Conservation (phyloP, 1,140 invertebrate genomes). For the Onthophagus taurus region DNA sequence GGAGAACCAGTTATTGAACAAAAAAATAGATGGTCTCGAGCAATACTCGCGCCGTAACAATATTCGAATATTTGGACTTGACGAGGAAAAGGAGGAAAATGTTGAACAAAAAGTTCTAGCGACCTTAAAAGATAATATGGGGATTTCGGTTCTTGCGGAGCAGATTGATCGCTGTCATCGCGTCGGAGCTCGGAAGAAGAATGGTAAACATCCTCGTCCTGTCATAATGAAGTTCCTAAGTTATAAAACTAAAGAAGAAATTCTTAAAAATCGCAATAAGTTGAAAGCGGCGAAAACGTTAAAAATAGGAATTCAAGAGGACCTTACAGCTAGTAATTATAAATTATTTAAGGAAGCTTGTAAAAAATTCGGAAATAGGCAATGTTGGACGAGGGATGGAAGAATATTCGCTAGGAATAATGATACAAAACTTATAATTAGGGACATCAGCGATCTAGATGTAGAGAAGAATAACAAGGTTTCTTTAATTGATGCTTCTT, state of each 20-base stretch:
- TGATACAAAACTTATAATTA: too few species aligned
- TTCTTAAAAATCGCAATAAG: conserved; percentile 3
- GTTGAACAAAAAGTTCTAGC: conserved; percentile 1
- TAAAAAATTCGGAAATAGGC: too few species aligned
- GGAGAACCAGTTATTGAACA: too few species aligned
- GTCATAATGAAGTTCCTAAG: not conserved
- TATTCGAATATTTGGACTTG: conserved; percentile 5
- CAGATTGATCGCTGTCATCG: conserved; percentile 1
- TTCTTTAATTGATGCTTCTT: too few species aligned
- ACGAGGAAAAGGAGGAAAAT: conserved; percentile 8
- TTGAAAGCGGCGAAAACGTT: conserved; percentile 13
- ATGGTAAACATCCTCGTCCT: too few species aligned
- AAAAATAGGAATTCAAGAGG: conserved; percentile 8
- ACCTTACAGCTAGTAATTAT: too few species aligned
- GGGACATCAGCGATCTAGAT: too few species aligned
- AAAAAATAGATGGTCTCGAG: not conserved
- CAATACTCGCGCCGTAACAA: conserved; percentile 4
- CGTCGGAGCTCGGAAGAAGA: not conserved
- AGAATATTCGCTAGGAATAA: too few species aligned
- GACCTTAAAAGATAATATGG: conserved; percentile 1
- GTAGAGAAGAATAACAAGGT: too few species aligned
- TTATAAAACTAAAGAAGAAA: conserved; percentile 1
- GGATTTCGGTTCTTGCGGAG: not conserved
- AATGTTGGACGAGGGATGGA: too few species aligned
- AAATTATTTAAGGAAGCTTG: too few species aligned